Percentiles rank a stretch among this genome's conserved stretches.
phyloP scores from a whole-genome alignment of 1,140 invertebrate species.

The Forficula auricularia region DNA sequence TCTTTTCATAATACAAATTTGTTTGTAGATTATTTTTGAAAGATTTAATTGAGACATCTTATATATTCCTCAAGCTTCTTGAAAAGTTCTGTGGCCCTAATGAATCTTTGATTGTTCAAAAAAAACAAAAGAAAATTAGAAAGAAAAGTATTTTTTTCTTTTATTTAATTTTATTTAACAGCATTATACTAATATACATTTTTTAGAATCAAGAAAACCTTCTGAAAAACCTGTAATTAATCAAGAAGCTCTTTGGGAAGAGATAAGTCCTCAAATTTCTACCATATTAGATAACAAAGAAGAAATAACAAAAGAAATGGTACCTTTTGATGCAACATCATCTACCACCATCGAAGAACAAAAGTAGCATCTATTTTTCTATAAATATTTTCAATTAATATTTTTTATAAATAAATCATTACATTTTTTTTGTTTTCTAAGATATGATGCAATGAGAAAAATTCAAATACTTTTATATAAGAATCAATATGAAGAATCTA shows the following conservation, averaged over 20 bases:
- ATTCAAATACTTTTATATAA: constrained; percentile 60
- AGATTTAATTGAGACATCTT: constrained; percentile 74
- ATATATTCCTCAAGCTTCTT: constrained; percentile 84
- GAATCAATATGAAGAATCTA: constrained; percentile 50
- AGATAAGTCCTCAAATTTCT: constrained; percentile 46
- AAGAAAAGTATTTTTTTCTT: constrained; percentile 36
- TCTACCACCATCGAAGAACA: constrained; percentile 72
- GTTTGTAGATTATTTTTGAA: constrained; percentile 53
- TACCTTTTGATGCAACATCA: constrained; percentile 74
- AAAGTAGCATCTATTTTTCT: constrained; percentile 41
- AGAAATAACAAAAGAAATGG: constrained; percentile 38
- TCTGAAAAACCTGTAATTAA: constrained; percentile 13
- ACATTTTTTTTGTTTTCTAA: constrained; percentile 28
- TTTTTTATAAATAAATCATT: constrained; percentile 7
- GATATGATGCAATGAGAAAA: constrained; percentile 66
- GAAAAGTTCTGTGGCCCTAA: constrained; percentile 58
- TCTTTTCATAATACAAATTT: not conserved
- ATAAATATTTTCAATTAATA: not conserved
- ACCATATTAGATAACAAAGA: constrained; percentile 40
- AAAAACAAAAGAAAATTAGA: constrained; percentile 39
- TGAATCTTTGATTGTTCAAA: constrained; percentile 48
- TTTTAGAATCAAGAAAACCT: not conserved
- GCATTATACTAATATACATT: too few species aligned
- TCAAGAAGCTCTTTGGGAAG: constrained; percentile 53
- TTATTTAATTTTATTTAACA: too few species aligned